These are phyloP conservation scores for Rhagonycha lutea DNA, from an alignment of 2,888 invertebrate genomes.

Conservation along the genomic window DNA sequence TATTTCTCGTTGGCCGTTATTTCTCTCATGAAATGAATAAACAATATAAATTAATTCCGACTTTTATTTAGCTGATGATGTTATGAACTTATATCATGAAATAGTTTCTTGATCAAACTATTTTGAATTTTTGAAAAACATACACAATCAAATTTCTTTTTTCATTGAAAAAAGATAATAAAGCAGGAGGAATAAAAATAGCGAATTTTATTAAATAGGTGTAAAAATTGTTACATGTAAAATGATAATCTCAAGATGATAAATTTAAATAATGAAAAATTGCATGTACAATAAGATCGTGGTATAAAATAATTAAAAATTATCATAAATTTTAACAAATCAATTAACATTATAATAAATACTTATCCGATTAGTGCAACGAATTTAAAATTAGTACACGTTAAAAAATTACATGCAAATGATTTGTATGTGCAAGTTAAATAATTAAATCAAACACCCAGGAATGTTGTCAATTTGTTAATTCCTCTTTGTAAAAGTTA, in stretches of 20 bases:
- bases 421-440: constrained; percentile 3
- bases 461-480: constrained; percentile 21
- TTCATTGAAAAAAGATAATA: background rate
- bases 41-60: too few species aligned
- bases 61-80: too few species aligned
- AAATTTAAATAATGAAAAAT: background rate
- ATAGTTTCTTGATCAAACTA: too few species aligned
- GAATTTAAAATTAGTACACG: constrained; percentile 19
- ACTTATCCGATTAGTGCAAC: constrained; percentile 26
- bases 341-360: constrained; percentile 33
- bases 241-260: constrained; percentile 9
- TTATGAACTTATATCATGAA: too few species aligned
- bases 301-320: background rate
- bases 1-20: too few species aligned
- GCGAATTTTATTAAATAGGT: constrained; percentile 16
- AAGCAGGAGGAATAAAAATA: constrained; percentile 11
- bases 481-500: background rate
- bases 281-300: background rate
- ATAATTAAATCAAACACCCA: constrained; percentile 14
- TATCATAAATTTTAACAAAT: constrained; percentile 28
- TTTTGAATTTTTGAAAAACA: too few species aligned
- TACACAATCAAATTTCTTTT: background rate
- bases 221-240: constrained; percentile 12
- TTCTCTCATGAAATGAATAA: too few species aligned
- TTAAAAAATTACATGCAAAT: constrained; percentile 9